Evolutionary conservation across 2,888 invertebrate species (phyloP).

Genomic region (Actias luna): DNA sequence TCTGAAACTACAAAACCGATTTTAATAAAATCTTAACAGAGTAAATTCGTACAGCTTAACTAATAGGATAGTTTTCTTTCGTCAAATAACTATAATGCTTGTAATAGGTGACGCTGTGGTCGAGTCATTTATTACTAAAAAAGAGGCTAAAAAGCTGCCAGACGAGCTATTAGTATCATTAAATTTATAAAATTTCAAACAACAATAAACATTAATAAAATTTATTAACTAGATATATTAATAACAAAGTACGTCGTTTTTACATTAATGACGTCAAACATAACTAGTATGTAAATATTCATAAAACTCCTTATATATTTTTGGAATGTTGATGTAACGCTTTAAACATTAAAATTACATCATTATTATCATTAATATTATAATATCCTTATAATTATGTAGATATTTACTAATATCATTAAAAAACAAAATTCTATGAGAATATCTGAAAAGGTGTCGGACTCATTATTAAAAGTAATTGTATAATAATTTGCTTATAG

Average conservation of each 20-base stretch:
- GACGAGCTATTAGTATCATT: no score
- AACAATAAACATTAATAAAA: slow-evolving; percentile 42
- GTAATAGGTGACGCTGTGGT: no score
- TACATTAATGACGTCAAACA: slow-evolving; percentile 18
- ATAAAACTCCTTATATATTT: neutral
- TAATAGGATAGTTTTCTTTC: no score
- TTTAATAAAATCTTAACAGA: no score
- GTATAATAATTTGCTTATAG: neutral
- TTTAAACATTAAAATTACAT: neutral
- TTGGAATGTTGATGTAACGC: neutral
- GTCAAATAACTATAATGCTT: no score
- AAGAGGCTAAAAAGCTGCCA: no score
- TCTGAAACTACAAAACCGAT: no score
- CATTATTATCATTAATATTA: neutral
- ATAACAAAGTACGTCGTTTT: slow-evolving; percentile 18
- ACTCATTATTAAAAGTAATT: neutral
- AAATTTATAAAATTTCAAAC: slow-evolving; percentile 7
- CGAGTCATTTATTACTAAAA: no score
- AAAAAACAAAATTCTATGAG: neutral
- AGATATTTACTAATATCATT: neutral
- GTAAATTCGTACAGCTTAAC: no score
- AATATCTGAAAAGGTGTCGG: neutral
- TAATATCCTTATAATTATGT: neutral
- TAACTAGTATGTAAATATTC: slow-evolving; percentile 2
- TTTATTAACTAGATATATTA: slow-evolving; percentile 44